These are phyloP conservation scores for Syncerus caffer DNA, from an alignment of 2,797 vertebrate genomes.

Conservation along the genomic window DNA sequence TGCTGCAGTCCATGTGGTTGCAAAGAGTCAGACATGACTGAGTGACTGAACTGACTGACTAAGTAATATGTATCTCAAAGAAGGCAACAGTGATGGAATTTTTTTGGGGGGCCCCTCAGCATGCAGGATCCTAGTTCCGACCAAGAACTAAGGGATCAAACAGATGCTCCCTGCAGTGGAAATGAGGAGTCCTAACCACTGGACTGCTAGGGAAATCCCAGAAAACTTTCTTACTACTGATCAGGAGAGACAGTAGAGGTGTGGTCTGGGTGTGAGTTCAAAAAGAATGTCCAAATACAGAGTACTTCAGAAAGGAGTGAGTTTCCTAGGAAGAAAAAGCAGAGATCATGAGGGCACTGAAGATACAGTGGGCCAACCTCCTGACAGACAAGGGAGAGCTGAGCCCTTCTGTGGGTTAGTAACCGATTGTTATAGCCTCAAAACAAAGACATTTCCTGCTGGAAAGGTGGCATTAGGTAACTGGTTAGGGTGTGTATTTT, in stretches of 20 bases:
- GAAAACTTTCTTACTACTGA: background rate
- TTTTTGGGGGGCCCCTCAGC: background rate
- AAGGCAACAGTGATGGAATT: background rate
- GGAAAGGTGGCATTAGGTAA: background rate
- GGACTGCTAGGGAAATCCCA: background rate
- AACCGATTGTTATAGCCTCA: background rate
- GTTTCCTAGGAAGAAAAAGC: background rate
- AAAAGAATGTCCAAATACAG: background rate
- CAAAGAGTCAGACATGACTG: background rate
- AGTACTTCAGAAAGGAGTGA: background rate
- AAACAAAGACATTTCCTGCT: background rate
- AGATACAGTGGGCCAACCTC: background rate
- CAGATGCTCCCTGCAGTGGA: background rate
- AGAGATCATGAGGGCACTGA: background rate
- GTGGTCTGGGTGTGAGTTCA: background rate
- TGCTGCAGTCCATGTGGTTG: background rate
- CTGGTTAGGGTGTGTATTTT: background rate
- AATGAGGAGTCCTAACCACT: background rate
- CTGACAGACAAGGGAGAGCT: background rate
- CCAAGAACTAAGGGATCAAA: background rate
- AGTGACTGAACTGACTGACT: background rate
- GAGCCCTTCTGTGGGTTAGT: background rate
- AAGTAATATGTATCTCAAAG: background rate
- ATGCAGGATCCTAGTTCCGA: background rate
- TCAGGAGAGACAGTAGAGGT: background rate